Evolutionary conservation across 2,797 vertebrate species (phyloP), one percentile per base, ranked within the genome.

Genomic region (Nasua narica): DNA sequence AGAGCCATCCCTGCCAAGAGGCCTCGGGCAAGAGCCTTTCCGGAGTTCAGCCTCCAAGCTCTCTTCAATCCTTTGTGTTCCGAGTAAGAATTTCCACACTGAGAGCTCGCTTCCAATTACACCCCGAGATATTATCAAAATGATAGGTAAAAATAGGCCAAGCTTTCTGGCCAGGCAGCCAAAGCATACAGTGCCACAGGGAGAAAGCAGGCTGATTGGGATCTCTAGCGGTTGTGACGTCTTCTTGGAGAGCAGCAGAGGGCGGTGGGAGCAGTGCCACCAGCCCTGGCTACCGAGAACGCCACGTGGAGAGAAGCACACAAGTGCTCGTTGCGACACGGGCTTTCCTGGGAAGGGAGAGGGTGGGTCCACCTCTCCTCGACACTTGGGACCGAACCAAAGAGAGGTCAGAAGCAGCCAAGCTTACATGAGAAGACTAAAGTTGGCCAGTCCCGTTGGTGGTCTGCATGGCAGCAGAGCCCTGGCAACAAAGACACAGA

Each of bases 41-140:
- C 60, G 1, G 77, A 92, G 91, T 78, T 87, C 90, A 93, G 52
- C 62, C 87, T 97, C 91, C 21, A 2, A 96, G 81, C 54, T 50
- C 84, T 84, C 96, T 92, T 94, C 97, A 54, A n/a, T 37, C 85
- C 83, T 95, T 88, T 87, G 85, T 96, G 74, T 95, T 97, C 97
- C 96, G 70, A 97, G 95, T 95, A 95, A 97, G 89, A 96, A 78
- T 97, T 98, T 96, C 97, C 91, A 97, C 96, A 96, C 70, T 23
- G 76, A 95, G 81, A 79, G 78, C 92, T 90, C 93, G 76, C 67
- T 97, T 98, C 98, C 97, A 96, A 93, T 96, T 97, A 98, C 32
- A 87, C 78, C 86, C 77, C 37, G n/a, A 96, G 98, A 98, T 98
- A 97, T 79, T 46, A 98, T 98, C 97, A 91, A 37, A 94, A 95